These are phyloP conservation scores for Micromesistius poutassou DNA, from an alignment of 2,797 vertebrate genomes.

Conservation along the genomic window DNA sequence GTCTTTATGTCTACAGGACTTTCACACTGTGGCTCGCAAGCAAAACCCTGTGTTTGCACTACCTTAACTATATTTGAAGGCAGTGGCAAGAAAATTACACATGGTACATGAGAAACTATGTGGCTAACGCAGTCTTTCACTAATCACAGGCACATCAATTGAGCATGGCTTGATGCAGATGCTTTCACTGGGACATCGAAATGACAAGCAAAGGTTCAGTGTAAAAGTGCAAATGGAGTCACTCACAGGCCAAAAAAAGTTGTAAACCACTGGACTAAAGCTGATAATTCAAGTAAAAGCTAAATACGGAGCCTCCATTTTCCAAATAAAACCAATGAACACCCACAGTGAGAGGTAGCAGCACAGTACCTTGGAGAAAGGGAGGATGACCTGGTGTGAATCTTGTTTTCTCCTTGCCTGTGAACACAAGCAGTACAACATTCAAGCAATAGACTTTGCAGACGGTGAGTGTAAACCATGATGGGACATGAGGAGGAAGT, in stretches of 20 bases:
- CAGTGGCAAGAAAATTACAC: neutral
- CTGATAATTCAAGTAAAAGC: neutral
- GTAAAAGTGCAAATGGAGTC: neutral
- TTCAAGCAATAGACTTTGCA: conserved; percentile 10
- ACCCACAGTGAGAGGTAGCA: neutral
- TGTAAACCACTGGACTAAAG: neutral
- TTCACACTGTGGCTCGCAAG: no score
- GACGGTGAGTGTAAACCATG: conserved; percentile 10
- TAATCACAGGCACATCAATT: no score
- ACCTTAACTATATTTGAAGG: neutral
- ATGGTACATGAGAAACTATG: no score
- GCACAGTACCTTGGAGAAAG: conserved; percentile 66
- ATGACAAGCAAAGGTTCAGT: neutral
- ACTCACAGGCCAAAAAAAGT: neutral
- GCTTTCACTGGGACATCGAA: neutral
- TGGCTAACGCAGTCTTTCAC: neutral
- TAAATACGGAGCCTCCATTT: neutral
- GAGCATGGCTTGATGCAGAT: neutral
- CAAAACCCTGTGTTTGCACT: neutral
- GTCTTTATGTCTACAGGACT: neutral
- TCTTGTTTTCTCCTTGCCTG: conserved; percentile 79
- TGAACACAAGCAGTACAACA: conserved; percentile 43
- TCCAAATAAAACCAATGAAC: neutral
- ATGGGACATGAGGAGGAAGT: conserved; percentile 21
- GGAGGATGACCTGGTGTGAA: conserved; percentile 74